Evolutionary conservation across 2,797 vertebrate species (phyloP).

Genomic region (Sebastes dallii): DNA sequence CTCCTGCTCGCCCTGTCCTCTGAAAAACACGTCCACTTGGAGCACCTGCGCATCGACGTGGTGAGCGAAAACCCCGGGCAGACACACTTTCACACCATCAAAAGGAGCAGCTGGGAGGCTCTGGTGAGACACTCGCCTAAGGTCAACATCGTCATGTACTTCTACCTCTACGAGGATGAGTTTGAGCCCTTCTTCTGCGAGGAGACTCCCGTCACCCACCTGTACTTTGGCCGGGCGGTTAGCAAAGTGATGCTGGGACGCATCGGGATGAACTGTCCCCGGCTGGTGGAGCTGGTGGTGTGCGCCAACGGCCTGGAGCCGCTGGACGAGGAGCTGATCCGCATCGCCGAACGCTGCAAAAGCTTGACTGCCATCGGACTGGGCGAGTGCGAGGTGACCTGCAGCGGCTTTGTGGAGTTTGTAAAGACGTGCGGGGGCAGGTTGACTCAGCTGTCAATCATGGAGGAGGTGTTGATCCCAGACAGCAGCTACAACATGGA

Average conservation of each 20-base stretch:
- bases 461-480: conserved; percentile 96
- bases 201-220: conserved; percentile 93
- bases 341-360: conserved; percentile 92
- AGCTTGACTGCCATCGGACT: conserved; percentile 92
- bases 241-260: conserved; percentile 95
- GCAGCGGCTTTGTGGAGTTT: conserved; percentile 96
- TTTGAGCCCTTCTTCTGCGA: conserved; percentile 94
- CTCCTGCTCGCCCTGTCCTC: conserved; percentile 93
- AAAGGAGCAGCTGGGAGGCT: conserved; percentile 97
- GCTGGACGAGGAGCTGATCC: conserved; percentile 94
- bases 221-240: conserved; percentile 94
- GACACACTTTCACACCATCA: conserved; percentile 90
- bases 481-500: conserved; percentile 95
- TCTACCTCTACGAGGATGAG: conserved; percentile 95
- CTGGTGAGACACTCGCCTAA: conserved; percentile 94
- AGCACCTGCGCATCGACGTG: conserved; percentile 94
- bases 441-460: conserved; percentile 94
- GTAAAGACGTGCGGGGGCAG: conserved; percentile 95
- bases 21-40: conserved; percentile 92
- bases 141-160: conserved; percentile 97
- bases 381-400: conserved; percentile 95
- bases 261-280: conserved; percentile 93
- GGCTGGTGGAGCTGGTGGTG: conserved; percentile 94
- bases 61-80: conserved; percentile 93
- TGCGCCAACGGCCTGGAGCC: conserved; percentile 94